Conservation (phyloP, 2,113 vertebrate genomes). For the Bubo scandiacus region DNA sequence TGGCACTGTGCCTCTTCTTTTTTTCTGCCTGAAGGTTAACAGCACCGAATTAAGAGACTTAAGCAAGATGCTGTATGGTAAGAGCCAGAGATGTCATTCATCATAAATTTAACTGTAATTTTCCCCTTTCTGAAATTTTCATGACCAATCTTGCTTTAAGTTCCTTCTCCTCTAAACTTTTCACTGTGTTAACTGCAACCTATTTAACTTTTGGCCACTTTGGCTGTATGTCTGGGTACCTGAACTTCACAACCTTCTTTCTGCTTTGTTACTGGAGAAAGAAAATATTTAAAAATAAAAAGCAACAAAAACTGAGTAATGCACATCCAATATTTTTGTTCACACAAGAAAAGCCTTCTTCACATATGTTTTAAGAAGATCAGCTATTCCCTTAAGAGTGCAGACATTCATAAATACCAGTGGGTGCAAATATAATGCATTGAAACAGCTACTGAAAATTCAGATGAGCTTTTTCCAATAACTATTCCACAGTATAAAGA, state of each 20-base stretch:
- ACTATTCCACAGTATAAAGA: not conserved
- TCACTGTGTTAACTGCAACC: not conserved
- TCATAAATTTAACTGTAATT: not conserved
- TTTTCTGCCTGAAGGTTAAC: slow-evolving; percentile 23
- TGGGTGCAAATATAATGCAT: not conserved
- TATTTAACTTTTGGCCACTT: not conserved
- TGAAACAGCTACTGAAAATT: not conserved
- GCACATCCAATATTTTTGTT: not conserved
- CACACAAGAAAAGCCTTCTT: not conserved
- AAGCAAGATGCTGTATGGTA: not conserved
- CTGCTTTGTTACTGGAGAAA: not conserved
- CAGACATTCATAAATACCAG: not conserved
- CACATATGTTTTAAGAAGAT: not conserved
- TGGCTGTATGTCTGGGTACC: not conserved
- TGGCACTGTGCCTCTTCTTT: not conserved
- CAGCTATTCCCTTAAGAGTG: not conserved
- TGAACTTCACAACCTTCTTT: not conserved
- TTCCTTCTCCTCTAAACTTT: not conserved
- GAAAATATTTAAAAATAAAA: not conserved
- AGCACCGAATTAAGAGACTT: not conserved
- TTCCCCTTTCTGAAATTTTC: not conserved
- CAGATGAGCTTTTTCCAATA: not conserved
- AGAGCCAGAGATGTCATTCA: not conserved
- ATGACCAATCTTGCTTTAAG: not conserved
- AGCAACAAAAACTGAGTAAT: not conserved